Percentiles rank a stretch among this genome's conserved stretches.
phyloP scores from a whole-genome alignment of 2,113 vertebrate genomes.

The Clinocottus analis region DNA sequence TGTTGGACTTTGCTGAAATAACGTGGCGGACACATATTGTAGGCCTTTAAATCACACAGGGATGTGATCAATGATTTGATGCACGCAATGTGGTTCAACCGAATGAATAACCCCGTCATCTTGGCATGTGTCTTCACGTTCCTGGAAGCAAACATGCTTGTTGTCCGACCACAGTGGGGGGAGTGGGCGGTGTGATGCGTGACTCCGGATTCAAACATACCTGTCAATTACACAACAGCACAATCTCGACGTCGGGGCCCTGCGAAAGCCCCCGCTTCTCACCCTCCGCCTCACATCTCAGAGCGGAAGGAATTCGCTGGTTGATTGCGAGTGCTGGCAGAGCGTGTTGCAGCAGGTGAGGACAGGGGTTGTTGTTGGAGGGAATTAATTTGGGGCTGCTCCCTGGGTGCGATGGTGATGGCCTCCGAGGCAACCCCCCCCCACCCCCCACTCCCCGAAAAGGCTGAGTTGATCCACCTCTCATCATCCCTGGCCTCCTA shows the following conservation, averaged over 20 bases:
- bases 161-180: slow-evolving; percentile 15
- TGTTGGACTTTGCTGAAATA: not conserved
- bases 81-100: slow-evolving; percentile 38
- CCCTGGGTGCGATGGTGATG: slow-evolving; percentile 30
- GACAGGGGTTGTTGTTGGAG: slow-evolving; percentile 65
- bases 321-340: slow-evolving; percentile 57
- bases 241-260: slow-evolving; percentile 54
- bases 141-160: slow-evolving; percentile 34
- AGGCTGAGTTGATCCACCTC: slow-evolving; percentile 36
- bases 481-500: slow-evolving; percentile 15
- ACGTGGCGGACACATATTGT: not conserved
- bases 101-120: slow-evolving; percentile 37
- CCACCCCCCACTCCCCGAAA: too few relatives aligned
- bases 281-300: slow-evolving; percentile 34
- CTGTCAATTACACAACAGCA: slow-evolving; percentile 71
- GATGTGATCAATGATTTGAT: slow-evolving; percentile 30
- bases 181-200: slow-evolving; percentile 25
- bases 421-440: slow-evolving; percentile 10
- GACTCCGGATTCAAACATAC: slow-evolving; percentile 55
- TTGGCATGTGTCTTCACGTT: slow-evolving; percentile 62
- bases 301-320: slow-evolving; percentile 75
- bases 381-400: slow-evolving; percentile 75
- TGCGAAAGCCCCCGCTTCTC: slow-evolving; percentile 36
- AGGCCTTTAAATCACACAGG: slow-evolving; percentile 7
- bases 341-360: slow-evolving; percentile 79